Base-by-base conservation (phyloP, 2,888 invertebrate genomes). In the Apamea crenata region DNA sequence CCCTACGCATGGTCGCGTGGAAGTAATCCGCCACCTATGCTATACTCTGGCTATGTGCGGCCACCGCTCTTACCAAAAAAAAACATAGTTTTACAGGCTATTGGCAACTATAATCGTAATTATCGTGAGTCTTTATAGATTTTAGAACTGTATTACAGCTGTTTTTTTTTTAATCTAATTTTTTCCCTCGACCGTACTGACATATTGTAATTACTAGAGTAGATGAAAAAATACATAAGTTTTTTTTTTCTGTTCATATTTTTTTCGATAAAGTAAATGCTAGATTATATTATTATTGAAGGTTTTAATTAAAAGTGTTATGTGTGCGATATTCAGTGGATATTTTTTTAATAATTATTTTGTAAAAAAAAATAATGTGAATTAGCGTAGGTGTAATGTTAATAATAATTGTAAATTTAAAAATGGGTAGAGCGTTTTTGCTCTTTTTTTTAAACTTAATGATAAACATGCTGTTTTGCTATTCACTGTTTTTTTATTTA, bases 371-470 rank as follows among this genome's bases (percentile, higher is more conserved):
- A 77, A 76, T 80, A 81, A 79, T 63, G 85, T 88, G 85, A 89
- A 83, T 74, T 88, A 87, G 87, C 53, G 40, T 88, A 89, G 85
- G 82, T 85, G 18, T 81, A 81, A 86, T 68, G 75, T 72, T 88
- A 83, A 85, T 82, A 89, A 78, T 87, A 85, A 84, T 87, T 83
- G 72, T 85, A 65, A 67, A 82, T 80, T 73, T 29, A 80, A 75
- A 53, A 44, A 74, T 63, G 88, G 86, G 89, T 86, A 79, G 84
- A 76, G 81, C 89, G 88, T 87, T 87, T 89, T 87, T 88, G 81
- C 69, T 86, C 81, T 81, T 83, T 76, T 36, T 78, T 74, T 71
- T 70, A 59, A 80, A 74, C 50, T 66, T 56, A 80, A 80, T 75
- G 67, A 80, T 80, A 76, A 80, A 81, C 1, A 29, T 61, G 53